A percentile compares a stretch with the other conserved stretches of the same genome.
These are phyloP conservation scores for Norana najaformis DNA, from an alignment of 2,888 invertebrate genomes.

Conservation along the genomic window DNA sequence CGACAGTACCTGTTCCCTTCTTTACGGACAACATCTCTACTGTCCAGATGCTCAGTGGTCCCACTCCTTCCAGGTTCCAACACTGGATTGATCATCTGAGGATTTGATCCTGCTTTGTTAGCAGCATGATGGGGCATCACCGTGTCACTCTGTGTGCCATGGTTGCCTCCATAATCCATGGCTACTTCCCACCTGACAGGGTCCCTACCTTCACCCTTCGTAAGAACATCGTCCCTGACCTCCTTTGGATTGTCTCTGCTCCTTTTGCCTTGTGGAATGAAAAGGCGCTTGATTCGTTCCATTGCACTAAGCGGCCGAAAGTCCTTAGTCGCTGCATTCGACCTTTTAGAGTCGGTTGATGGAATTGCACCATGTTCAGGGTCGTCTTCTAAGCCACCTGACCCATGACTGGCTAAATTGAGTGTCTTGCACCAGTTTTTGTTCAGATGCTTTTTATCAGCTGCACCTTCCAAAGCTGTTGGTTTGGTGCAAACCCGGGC, in stretches of 20 bases:
- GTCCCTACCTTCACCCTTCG: not conserved
- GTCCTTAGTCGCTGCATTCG: not conserved
- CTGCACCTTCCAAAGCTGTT: no score
- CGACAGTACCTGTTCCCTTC: not conserved
- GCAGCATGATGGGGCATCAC: not conserved
- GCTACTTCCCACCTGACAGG: not conserved
- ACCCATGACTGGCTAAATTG: not conserved
- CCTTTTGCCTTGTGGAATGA: not conserved
- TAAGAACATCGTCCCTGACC: not conserved
- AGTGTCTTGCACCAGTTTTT: not conserved
- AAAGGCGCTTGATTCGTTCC: conserved; percentile 14
- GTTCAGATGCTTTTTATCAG: not conserved
- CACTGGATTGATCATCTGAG: not conserved
- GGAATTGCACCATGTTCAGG: not conserved
- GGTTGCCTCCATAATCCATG: not conserved
- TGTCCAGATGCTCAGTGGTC: not conserved
- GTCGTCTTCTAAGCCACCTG: not conserved
- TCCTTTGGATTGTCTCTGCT: not conserved
- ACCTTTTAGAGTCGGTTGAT: not conserved
- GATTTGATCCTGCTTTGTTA: not conserved
- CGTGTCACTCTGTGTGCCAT: not conserved
- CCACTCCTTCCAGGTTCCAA: not conserved
- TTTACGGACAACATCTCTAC: not conserved
- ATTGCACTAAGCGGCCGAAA: not conserved
- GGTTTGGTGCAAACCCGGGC: not conserved